These are phyloP conservation scores for Scylla paramamosain DNA, from an alignment of 1,140 invertebrate genomes.

Conservation along the genomic window DNA sequence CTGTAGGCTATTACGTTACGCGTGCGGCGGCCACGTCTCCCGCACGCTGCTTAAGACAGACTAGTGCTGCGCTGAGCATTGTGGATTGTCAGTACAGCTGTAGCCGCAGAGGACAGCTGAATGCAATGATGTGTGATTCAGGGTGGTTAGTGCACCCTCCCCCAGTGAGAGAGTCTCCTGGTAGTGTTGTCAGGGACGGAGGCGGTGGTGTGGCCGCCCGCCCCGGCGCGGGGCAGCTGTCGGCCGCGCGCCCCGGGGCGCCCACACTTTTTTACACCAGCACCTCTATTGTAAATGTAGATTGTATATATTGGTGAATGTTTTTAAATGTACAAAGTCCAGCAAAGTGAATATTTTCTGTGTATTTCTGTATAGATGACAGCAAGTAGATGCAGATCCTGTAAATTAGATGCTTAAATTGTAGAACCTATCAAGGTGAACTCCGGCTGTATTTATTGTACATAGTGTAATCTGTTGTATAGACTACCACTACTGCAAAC, in stretches of 20 bases:
- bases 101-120: conserved; percentile 58
- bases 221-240: conserved; percentile 26
- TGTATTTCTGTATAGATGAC: conserved; percentile 77
- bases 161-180: conserved; percentile 71
- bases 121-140: conserved; percentile 65
- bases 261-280: conserved; percentile 59
- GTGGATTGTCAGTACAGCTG: conserved; percentile 61
- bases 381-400: conserved; percentile 73
- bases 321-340: conserved; percentile 77
- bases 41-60: conserved; percentile 57
- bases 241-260: conserved; percentile 42
- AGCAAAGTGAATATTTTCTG: conserved; percentile 76
- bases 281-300: conserved; percentile 75
- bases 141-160: conserved; percentile 21
- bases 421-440: conserved; percentile 69
- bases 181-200: conserved; percentile 66
- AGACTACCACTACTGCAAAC: conserved; percentile 74
- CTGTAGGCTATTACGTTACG: conserved; percentile 61
- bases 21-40: neutral
- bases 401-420: conserved; percentile 74
- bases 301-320: conserved; percentile 76
- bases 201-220: conserved; percentile 54
- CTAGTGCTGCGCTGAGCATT: conserved; percentile 62
- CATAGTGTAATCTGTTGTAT: conserved; percentile 76
- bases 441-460: conserved; percentile 76